phyloP scores from a whole-genome alignment of 2,797 vertebrate species.

The Clarias platycephalus region DNA sequence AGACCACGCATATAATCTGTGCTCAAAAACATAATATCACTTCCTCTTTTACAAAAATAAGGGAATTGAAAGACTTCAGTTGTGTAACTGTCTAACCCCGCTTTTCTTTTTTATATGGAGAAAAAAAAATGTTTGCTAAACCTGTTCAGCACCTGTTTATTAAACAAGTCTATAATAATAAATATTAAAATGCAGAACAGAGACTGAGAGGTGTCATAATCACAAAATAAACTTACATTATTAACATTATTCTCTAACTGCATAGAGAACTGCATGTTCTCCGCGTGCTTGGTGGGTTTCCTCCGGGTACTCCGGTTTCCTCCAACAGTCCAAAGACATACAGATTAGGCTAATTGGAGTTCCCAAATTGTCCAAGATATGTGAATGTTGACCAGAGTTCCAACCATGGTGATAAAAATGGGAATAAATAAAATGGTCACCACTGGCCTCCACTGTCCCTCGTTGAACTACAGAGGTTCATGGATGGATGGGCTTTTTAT shows the following conservation, averaged over 20 bases:
- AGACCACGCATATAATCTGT: background rate
- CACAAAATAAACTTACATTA: background rate
- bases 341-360: too few species aligned
- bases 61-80: background rate
- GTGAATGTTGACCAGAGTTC: too few species aligned
- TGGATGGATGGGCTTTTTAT: background rate
- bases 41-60: background rate
- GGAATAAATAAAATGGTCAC: too few species aligned
- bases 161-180: background rate
- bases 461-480: too few species aligned
- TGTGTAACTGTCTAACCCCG: background rate
- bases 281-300: too few species aligned
- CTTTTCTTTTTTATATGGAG: background rate
- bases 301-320: too few species aligned
- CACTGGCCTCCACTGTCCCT: too few species aligned
- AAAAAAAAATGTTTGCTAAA: constrained; percentile 12
- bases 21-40: constrained; percentile 1
- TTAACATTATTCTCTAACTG: background rate
- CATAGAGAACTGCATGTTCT: too few species aligned
- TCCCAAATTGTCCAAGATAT: too few species aligned
- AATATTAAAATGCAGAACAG: background rate
- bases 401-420: too few species aligned
- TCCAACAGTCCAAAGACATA: too few species aligned
- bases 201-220: constrained; percentile 3
- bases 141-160: constrained; percentile 38